Conservation (phyloP, 2,113 vertebrate species). For the Chlamydotis undulata region DNA sequence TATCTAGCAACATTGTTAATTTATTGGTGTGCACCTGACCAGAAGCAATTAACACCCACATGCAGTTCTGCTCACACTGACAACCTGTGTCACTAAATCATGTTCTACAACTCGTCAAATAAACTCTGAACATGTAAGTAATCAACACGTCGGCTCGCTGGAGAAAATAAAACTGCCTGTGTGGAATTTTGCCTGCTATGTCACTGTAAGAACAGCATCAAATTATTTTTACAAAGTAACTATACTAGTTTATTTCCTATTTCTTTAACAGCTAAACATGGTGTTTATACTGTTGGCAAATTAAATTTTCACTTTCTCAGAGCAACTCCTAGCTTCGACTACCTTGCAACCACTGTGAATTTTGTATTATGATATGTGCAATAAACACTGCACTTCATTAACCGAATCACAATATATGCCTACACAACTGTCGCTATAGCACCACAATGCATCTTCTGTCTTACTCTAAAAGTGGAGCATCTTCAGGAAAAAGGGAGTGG, state of each 20-base stretch:
- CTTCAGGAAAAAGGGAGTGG: background rate
- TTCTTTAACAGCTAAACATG: background rate
- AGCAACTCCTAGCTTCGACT: background rate
- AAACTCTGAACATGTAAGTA: background rate
- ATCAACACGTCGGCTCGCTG: background rate
- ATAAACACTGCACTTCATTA: background rate
- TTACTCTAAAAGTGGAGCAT: background rate
- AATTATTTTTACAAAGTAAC: background rate
- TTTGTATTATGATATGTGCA: background rate
- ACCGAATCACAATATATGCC: background rate
- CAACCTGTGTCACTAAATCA: background rate
- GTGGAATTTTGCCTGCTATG: background rate
- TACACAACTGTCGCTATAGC: rapidly evolving
- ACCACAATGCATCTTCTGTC: background rate
- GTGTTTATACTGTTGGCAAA: background rate
- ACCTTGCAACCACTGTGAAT: background rate
- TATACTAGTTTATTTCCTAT: background rate
- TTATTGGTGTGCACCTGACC: background rate
- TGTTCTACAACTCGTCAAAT: background rate
- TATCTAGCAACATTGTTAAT: background rate
- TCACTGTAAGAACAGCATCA: background rate
- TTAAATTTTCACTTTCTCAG: background rate
- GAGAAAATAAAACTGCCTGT: background rate
- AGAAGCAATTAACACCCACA: conserved; percentile 1
- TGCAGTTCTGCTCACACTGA: background rate